Conservation (phyloP, 2,888 invertebrate species). For the Trichogramma evanescens region DNA sequence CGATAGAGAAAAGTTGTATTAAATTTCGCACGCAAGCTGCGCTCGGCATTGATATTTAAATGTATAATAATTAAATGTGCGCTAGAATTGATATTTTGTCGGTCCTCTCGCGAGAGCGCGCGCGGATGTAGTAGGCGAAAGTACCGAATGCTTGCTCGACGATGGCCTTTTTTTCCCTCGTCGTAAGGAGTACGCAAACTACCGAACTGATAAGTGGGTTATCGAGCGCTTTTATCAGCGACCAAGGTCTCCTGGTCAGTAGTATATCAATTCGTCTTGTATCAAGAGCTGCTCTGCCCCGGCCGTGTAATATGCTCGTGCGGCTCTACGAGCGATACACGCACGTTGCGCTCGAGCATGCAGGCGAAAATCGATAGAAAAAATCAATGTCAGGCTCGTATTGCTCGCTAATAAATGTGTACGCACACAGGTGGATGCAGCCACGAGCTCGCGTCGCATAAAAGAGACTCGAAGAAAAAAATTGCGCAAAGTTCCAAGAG, state of each 20-base stretch:
- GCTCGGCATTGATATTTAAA: too few species aligned
- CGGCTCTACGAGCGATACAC: background rate
- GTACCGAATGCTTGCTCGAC: too few species aligned
- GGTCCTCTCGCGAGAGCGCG: too few species aligned
- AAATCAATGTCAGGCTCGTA: slow-evolving; percentile 17
- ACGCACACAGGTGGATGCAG: too few species aligned
- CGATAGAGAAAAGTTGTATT: too few species aligned
- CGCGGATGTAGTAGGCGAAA: too few species aligned
- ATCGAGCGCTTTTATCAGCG: slow-evolving; percentile 20
- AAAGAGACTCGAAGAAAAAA: background rate
- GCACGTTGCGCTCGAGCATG: background rate
- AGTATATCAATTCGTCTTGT: background rate
- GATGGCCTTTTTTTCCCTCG: too few species aligned
- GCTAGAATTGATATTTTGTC: too few species aligned
- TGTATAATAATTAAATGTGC: too few species aligned
- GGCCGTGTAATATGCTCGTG: background rate
- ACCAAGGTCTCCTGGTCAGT: slow-evolving; percentile 17
- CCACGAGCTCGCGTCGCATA: too few species aligned
- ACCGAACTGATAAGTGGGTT: slow-evolving; percentile 22
- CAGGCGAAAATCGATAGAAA: slow-evolving; percentile 6
- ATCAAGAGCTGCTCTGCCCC: background rate
- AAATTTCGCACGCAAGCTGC: too few species aligned
- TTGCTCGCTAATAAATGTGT: background rate
- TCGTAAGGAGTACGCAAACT: too few species aligned
- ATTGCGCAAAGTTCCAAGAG: background rate